Base-by-base conservation (phyloP, 2,113 vertebrate species). In the Ameiurus melas region DNA sequence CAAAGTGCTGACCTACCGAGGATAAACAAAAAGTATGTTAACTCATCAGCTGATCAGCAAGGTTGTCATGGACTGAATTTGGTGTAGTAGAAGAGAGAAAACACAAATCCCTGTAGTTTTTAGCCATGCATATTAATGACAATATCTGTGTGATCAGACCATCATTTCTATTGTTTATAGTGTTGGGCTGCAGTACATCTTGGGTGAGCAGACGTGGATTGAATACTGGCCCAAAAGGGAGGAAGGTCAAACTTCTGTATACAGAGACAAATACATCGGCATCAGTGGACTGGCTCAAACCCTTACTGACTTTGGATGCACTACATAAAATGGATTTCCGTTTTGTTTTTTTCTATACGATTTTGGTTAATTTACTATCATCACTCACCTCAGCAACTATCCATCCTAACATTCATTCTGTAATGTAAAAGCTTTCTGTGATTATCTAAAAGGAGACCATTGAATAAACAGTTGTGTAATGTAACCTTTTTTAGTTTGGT, bases 221-320 rank as follows among this genome's bases (percentile, higher is more conserved):
- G 94, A 95, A 91, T 94, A 94, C 91, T 95, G 95, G 94, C 95
- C 95, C 20, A 93, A 91, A 82, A 6, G n/a, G 0, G 22, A 13
- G 22, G 94, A 95, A 75, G 93, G 92, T 83, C 85, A n/a, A n/a
- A n/a, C n/a, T n/a, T n/a, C n/a, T n/a, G n/a, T n/a, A n/a, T n/a
- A n/a, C n/a, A n/a, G n/a, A n/a, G n/a, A n/a, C n/a, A n/a, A n/a
- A n/a, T n/a, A n/a, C n/a, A n/a, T n/a, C n/a, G n/a, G n/a, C n/a
- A n/a, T n/a, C n/a, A n/a, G n/a, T n/a, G n/a, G n/a, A n/a, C n/a
- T n/a, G n/a, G n/a, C n/a, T n/a, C n/a, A n/a, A n/a, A n/a, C n/a
- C n/a, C n/a, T n/a, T n/a, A n/a, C n/a, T n/a, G n/a, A n/a, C n/a
- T n/a, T n/a, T n/a, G n/a, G n/a, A n/a, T n/a, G n/a, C n/a, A n/a